phyloP scores from a whole-genome alignment of 2,113 vertebrate species.

The Trichomycterus rosablanca region DNA sequence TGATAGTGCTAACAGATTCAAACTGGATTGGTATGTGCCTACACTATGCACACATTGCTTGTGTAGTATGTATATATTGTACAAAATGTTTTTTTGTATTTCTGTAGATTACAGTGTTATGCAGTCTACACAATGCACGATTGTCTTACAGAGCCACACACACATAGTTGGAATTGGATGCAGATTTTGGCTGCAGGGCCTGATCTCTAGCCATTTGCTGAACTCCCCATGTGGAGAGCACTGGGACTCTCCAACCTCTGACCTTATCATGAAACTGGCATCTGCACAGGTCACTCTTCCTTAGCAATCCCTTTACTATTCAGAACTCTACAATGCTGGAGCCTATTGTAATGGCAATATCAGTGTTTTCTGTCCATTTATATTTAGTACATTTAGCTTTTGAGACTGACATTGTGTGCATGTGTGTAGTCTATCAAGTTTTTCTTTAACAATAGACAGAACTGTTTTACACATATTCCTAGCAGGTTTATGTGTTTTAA shows the following conservation, averaged over 20 bases:
- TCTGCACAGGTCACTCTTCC: constrained; percentile 15
- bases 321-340: no score
- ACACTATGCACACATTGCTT: no score
- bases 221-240: constrained; percentile 24
- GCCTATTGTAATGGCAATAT: no score
- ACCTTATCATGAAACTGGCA: constrained; percentile 25
- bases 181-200: constrained; percentile 27
- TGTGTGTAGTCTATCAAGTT: not conserved
- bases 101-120: no score
- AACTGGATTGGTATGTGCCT: no score
- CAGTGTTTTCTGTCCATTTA: no score
- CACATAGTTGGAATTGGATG: constrained; percentile 26
- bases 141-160: not conserved
- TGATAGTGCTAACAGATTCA: no score
- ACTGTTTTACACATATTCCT: constrained; percentile 15
- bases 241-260: not conserved
- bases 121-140: no score
- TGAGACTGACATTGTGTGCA: not conserved
- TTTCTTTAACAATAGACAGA: not conserved
- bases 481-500: constrained; percentile 15
- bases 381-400: no score
- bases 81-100: no score
- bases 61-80: no score
- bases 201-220: constrained; percentile 4
- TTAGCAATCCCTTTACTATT: no score